Conservation (phyloP, 2,797 vertebrate species). For the Telmatherina bonti region DNA sequence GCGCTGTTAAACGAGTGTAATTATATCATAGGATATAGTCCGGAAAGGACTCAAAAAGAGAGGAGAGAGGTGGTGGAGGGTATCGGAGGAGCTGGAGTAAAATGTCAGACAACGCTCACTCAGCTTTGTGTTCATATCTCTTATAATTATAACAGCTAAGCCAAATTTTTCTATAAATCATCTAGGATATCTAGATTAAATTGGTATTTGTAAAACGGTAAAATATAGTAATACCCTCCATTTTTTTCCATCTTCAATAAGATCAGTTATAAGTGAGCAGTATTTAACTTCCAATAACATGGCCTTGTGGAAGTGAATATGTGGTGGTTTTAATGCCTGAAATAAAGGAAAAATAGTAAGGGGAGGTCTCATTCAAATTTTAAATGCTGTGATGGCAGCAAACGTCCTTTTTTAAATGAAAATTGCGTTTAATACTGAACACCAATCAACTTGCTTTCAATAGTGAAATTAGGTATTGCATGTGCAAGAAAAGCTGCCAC, state of each 20-base stretch:
- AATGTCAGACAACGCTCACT: slow-evolving; percentile 20
- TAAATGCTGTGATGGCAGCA: neutral
- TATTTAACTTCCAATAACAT: slow-evolving; percentile 3
- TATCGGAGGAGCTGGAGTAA: slow-evolving; percentile 20
- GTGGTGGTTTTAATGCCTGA: neutral
- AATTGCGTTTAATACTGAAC: neutral
- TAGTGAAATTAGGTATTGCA: neutral
- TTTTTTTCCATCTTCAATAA: neutral
- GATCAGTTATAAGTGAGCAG: neutral
- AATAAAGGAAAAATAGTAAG: neutral
- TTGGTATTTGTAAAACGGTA: neutral
- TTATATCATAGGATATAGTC: slow-evolving; percentile 69
- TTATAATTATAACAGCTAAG: slow-evolving; percentile 7
- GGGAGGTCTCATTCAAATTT: neutral
- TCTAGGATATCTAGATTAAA: neutral
- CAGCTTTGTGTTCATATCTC: slow-evolving; percentile 20
- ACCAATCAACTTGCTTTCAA: neutral
- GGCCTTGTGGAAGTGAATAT: neutral
- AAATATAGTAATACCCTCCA: neutral
- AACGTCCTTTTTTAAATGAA: neutral
- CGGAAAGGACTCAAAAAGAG: slow-evolving; percentile 34
- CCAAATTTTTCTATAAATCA: neutral
- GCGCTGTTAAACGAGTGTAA: slow-evolving; percentile 71
- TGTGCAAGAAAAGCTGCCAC: neutral
- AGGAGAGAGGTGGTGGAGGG: slow-evolving; percentile 8